phyloP scores from a whole-genome alignment of 1,140 invertebrate genomes.

The Micrasema minimum region DNA sequence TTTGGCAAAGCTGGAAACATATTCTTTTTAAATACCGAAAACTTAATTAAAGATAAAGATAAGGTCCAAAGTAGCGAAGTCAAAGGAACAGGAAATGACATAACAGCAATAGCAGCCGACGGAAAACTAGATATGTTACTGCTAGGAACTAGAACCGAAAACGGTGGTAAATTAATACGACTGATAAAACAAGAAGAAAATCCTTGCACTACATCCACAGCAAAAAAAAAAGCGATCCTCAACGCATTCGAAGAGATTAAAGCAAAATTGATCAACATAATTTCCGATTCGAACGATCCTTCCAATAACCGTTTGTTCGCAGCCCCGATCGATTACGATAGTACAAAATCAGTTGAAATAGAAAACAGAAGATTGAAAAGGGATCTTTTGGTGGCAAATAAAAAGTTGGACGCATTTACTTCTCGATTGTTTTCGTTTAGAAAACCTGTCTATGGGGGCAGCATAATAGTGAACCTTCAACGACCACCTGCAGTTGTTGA shows the following conservation, averaged over 20 bases:
- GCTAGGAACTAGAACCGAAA: slow-evolving; percentile 1
- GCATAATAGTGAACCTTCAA: too few relatives aligned
- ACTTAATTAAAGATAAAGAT: too few relatives aligned
- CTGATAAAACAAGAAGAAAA: neutral
- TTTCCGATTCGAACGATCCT: neutral
- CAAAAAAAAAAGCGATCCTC: neutral
- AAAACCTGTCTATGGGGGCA: too few relatives aligned
- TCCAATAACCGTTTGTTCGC: too few relatives aligned
- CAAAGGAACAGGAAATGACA: neutral
- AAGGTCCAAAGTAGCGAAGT: too few relatives aligned
- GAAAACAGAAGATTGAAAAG: slow-evolving; percentile 7
- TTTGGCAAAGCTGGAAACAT: neutral
- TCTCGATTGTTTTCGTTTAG: neutral
- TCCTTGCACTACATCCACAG: slow-evolving; percentile 6
- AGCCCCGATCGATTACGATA: neutral
- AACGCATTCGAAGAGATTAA: slow-evolving; percentile 2
- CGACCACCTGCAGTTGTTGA: too few relatives aligned
- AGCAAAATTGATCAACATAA: slow-evolving; percentile 5
- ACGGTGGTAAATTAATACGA: slow-evolving; percentile 24
- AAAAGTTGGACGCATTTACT: neutral
- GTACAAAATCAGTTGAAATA: neutral
- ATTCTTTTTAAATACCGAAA: neutral
- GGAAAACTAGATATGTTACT: neutral
- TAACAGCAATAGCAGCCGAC: slow-evolving; percentile 18
- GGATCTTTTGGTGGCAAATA: neutral